Evolutionary conservation across 2,797 vertebrate genomes (phyloP), one percentile per base, ranked within the genome.

Genomic region (Argya squamiceps): DNA sequence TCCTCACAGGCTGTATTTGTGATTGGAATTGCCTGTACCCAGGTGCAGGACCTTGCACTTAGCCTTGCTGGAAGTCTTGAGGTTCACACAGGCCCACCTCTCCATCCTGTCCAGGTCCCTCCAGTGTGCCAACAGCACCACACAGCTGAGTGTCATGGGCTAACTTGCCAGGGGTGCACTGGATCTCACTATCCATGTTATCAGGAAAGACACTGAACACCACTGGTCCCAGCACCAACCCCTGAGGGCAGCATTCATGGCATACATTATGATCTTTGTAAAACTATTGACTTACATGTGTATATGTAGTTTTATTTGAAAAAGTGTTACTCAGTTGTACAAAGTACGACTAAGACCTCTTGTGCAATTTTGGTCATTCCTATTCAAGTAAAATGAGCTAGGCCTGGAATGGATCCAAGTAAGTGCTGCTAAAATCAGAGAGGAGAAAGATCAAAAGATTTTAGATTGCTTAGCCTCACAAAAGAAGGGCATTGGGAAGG

Each of bases 391-490:
- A 63, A 77, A 15, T 63, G 32, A 83, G 41, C 46, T 60, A 68
- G 26, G 46, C 43, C 68, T 71, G 87, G 23, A 92, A 11, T 36
- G 26, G 37, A 34, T 88, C 76, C 65, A 74, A 83, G 14, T 37
- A 85, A 77, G 39, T 32, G 24, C 76, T 85, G 64, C 93, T 97
- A 84, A 93, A 88, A 83, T 91, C 71, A 64, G 60, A 15, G 41
- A 84, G 39, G 64, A 83, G 58, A 63, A 89, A 94, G 89, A 96
- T 95, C 84, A 91, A 91, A 93, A 96, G 93, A 62, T 88, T 95
- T 95, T 65, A 77, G 37, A 49, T 88, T 89, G 68, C 93, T 94
- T 97, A 92, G 53, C 64, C 68, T 95, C 79, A 52, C 64, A 81
- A 56, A 95, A 68, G 86, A 84, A 91, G 68, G 52, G 80, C 64